Percentiles rank a stretch among this genome's conserved stretches.
phyloP scores from a whole-genome alignment of 1,140 invertebrate species.

The Subanguina moxae region DNA sequence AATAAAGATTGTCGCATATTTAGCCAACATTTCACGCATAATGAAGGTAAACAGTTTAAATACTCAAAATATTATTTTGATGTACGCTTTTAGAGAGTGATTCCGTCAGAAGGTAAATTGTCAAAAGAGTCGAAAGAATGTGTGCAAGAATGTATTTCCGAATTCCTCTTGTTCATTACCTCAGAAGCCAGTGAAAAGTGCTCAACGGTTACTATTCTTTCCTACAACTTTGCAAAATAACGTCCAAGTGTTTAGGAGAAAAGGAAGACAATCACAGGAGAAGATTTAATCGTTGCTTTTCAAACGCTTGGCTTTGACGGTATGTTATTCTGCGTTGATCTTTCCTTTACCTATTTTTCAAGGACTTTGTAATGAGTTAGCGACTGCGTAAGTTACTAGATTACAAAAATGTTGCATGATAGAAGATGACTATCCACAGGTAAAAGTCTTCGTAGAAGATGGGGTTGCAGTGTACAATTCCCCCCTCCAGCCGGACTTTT shows the following conservation, averaged over 20 bases:
- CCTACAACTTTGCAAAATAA: slow-evolving; percentile 9
- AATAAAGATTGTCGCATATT: slow-evolving; percentile 14
- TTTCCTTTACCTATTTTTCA: too few species aligned
- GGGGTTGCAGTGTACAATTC: too few species aligned
- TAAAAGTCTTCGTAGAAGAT: too few species aligned
- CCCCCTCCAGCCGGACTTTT: too few species aligned
- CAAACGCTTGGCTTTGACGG: slow-evolving; percentile 93
- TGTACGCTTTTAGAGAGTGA: slow-evolving; percentile 67
- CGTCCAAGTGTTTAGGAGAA: slow-evolving; percentile 80
- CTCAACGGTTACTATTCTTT: slow-evolving; percentile 17
- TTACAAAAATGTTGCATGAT: too few species aligned
- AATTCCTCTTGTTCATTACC: slow-evolving; percentile 97
- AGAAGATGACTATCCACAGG: too few species aligned
- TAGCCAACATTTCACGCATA: slow-evolving; percentile 93
- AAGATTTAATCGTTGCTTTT: slow-evolving; percentile 82
- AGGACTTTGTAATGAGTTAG: too few species aligned
- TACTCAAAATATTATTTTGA: too few species aligned
- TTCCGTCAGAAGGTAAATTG: slow-evolving; percentile 89
- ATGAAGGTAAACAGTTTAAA: slow-evolving; percentile 78
- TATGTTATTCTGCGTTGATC: not conserved
- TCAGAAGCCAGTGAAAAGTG: slow-evolving; percentile 69
- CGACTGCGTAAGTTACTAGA: too few species aligned
- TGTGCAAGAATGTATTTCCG: slow-evolving; percentile 98
- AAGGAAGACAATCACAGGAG: slow-evolving; percentile 96
- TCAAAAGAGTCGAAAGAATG: slow-evolving; percentile 98